These are phyloP conservation scores for Seira musarum DNA, from an alignment of 2,888 invertebrate genomes.

Conservation along the genomic window DNA sequence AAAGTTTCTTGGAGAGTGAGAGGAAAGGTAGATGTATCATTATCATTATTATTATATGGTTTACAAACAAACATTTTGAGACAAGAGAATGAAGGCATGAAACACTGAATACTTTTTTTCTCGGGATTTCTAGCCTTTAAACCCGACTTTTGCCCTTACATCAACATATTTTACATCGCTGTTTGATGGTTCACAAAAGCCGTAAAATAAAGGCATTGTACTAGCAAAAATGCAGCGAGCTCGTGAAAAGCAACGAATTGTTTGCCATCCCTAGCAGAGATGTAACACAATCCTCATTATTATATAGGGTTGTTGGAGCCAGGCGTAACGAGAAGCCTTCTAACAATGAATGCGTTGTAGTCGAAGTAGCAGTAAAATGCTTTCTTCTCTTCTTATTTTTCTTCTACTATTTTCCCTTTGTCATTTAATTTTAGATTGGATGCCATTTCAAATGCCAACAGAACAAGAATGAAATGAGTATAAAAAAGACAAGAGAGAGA, in stretches of 20 bases:
- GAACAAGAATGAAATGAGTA: conserved; percentile 38
- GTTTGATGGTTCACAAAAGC: conserved; percentile 43
- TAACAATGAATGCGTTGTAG: neutral
- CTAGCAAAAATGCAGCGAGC: neutral
- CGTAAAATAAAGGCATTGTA: conserved; percentile 40
- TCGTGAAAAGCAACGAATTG: neutral
- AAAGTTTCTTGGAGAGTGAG: conserved; percentile 1
- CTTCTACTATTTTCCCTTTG: conserved; percentile 26
- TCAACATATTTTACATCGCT: conserved; percentile 41
- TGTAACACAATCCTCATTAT: neutral
- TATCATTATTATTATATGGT: conserved; percentile 13
- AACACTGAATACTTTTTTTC: neutral
- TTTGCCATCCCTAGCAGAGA: neutral
- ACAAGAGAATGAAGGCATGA: conserved; percentile 17
- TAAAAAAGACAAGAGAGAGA: conserved; percentile 7
- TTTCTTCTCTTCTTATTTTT: neutral
- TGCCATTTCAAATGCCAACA: conserved; percentile 49
- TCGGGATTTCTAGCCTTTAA: conserved; percentile 25
- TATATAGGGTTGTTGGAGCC: neutral
- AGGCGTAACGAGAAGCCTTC: neutral
- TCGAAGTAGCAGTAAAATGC: neutral
- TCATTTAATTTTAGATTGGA: conserved; percentile 50
- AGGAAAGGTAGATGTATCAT: conserved; percentile 17
- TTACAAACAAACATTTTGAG: neutral
- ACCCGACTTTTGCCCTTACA: conserved; percentile 46